Evolutionary conservation across 2,113 vertebrate species (phyloP).

Genomic region (Tyto alba): DNA sequence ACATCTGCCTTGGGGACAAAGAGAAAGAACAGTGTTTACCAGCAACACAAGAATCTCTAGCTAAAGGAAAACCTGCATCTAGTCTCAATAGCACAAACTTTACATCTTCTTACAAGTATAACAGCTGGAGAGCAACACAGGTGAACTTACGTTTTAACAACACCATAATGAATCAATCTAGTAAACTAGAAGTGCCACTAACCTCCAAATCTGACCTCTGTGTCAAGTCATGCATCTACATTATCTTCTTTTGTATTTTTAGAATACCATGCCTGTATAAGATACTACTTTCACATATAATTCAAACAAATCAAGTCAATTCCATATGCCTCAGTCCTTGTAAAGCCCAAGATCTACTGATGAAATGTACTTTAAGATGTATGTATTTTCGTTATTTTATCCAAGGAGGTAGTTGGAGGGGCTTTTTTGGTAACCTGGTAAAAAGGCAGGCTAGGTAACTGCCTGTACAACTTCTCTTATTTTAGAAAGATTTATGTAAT

Average conservation of each 20-base stretch:
- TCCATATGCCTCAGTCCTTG: not conserved
- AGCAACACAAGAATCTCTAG: not conserved
- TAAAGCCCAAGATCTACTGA: not conserved
- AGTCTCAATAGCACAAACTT: not conserved
- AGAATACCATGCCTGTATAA: too few species aligned
- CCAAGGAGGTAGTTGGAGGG: not conserved
- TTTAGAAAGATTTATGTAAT: not conserved
- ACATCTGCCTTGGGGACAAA: not conserved
- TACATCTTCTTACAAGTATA: not conserved
- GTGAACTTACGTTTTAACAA: not conserved
- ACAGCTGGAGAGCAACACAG: not conserved
- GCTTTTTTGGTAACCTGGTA: not conserved
- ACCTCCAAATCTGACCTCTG: not conserved
- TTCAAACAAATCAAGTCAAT: not conserved
- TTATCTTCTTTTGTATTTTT: not conserved
- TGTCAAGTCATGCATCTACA: not conserved
- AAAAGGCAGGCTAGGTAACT: not conserved
- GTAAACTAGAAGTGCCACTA: not conserved
- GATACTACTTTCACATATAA: not conserved
- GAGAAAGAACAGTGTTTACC: not conserved
- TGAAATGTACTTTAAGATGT: not conserved
- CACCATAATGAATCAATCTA: not conserved
- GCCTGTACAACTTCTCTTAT: not conserved
- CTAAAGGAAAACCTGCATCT: not conserved
- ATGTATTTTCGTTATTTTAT: not conserved